These are phyloP conservation scores for Sinella curviseta DNA, from an alignment of 1,140 invertebrate species.

Conservation along the genomic window DNA sequence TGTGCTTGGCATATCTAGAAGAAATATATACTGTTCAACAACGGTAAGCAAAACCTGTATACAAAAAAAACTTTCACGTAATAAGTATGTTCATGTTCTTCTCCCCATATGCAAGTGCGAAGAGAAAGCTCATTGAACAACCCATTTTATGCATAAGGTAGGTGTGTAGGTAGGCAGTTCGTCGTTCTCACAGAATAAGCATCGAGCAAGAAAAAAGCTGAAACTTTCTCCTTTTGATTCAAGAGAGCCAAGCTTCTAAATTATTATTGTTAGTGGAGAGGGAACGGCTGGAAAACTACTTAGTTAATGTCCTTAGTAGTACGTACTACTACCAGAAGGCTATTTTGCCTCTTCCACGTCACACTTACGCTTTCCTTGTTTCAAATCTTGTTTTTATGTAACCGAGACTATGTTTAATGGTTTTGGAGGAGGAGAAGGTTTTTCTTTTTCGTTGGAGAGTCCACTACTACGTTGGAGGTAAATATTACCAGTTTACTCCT, in stretches of 20 bases:
- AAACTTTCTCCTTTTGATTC: slow-evolving; percentile 7
- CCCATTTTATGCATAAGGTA: neutral
- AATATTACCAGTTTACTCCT: neutral
- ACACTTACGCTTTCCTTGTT: neutral
- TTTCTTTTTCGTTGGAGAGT: neutral
- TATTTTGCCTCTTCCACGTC: too few species aligned
- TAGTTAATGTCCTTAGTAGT: neutral
- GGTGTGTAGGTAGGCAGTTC: neutral
- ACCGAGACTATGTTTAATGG: neutral
- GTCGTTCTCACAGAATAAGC: neutral
- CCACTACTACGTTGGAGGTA: slow-evolving; percentile 5
- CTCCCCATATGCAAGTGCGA: neutral
- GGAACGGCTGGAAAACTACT: slow-evolving; percentile 15
- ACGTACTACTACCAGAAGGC: neutral
- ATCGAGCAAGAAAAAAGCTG: neutral
- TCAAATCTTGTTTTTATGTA: neutral
- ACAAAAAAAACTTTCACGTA: neutral
- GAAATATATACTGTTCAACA: too few species aligned
- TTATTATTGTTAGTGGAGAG: slow-evolving; percentile 21
- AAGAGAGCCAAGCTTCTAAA: neutral
- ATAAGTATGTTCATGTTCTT: neutral
- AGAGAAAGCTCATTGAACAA: slow-evolving; percentile 9
- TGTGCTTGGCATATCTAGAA: too few species aligned
- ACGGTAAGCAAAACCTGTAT: neutral
- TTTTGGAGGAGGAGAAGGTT: neutral